Evolutionary conservation across 2,888 invertebrate species (phyloP).

Genomic region (Blastobasis adustella): DNA sequence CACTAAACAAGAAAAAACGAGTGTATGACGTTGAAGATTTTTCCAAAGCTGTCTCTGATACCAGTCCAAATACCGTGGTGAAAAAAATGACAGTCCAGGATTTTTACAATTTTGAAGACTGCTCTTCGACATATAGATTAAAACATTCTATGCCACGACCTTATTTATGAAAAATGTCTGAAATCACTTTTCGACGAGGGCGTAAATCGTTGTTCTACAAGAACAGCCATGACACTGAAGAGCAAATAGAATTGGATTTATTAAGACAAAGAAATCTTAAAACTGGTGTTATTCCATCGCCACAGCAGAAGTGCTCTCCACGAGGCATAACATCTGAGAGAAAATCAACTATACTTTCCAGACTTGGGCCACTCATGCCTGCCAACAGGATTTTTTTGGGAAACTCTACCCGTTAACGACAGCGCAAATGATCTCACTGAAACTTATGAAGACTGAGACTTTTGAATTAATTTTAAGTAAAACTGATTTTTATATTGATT

Average conservation of each 20-base stretch:
- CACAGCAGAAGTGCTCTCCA: neutral
- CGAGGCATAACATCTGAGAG: constrained; percentile 5
- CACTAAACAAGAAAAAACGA: constrained; percentile 19
- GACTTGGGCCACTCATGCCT: constrained; percentile 3
- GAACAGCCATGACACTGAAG: neutral
- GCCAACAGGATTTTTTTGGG: constrained; percentile 3
- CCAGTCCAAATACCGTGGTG: constrained; percentile 12
- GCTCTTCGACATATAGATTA: constrained; percentile 19
- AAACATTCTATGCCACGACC: constrained; percentile 19
- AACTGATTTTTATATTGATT: neutral
- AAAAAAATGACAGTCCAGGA: constrained; percentile 17
- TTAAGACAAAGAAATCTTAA: neutral
- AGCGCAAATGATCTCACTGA: constrained; percentile 1
- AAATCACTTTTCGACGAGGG: constrained; percentile 18
- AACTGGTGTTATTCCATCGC: neutral
- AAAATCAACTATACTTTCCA: constrained; percentile 5
- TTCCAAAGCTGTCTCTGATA: constrained; percentile 11
- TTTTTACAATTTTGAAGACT: constrained; percentile 19
- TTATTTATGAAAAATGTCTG: constrained; percentile 19
- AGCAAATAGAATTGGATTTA: neutral
- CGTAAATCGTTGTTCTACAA: neutral
- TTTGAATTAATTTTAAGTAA: neutral
- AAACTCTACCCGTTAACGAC: constrained; percentile 2
- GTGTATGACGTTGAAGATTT: constrained; percentile 16
- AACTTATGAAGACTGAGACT: neutral